Percentiles rank a stretch among this genome's conserved stretches.
phyloP scores from a whole-genome alignment of 2,888 invertebrate genomes.

The Cylindroiulus punctatus region DNA sequence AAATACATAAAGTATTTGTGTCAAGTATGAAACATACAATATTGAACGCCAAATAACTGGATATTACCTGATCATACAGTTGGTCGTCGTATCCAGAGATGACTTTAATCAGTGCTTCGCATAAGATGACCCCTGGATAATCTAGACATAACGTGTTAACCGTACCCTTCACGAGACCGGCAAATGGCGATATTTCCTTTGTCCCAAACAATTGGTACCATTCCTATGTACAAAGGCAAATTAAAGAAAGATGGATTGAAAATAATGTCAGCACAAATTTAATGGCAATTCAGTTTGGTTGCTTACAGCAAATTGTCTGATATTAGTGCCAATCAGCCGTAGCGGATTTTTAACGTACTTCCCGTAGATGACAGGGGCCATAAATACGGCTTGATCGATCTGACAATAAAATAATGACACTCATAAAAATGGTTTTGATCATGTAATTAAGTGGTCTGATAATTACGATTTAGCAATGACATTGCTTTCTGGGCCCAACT shows the following conservation, averaged over 20 bases:
- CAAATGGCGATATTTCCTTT: slow-evolving; percentile 19
- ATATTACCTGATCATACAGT: slow-evolving; percentile 37
- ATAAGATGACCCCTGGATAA: slow-evolving; percentile 52
- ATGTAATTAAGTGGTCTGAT: not conserved
- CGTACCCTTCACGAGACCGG: not conserved
- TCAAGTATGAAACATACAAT: no score
- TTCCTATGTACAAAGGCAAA: not conserved
- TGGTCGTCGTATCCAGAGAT: slow-evolving; percentile 46
- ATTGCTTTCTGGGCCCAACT: no score
- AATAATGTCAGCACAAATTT: not conserved
- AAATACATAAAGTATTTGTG: no score
- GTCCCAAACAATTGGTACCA: slow-evolving; percentile 12
- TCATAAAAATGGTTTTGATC: not conserved
- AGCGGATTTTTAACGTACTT: slow-evolving; percentile 75
- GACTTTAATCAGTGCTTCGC: slow-evolving; percentile 3
- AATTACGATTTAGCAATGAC: no score
- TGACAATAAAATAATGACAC: slow-evolving; percentile 54
- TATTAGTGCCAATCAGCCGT: slow-evolving; percentile 67
- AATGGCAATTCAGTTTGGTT: not conserved
- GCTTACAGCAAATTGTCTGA: slow-evolving; percentile 33
- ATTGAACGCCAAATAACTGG: not conserved
- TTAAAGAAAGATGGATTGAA: not conserved
- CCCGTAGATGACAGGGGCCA: slow-evolving; percentile 73
- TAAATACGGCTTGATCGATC: slow-evolving; percentile 64
- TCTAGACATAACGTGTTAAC: not conserved